These are phyloP conservation scores for Drosophila meridionalis DNA, from an alignment of 2,888 invertebrate genomes.

Conservation along the genomic window DNA sequence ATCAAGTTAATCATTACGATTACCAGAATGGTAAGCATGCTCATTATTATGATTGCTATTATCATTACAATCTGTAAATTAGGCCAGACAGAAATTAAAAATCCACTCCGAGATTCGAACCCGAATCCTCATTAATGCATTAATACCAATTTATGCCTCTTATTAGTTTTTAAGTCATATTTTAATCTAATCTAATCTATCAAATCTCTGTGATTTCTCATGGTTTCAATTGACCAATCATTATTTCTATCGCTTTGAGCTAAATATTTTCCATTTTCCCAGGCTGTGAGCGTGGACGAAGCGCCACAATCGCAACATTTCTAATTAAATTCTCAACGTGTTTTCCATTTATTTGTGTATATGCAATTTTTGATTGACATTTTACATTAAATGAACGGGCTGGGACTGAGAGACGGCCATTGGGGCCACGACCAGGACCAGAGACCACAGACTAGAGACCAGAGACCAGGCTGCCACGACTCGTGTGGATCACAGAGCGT, in stretches of 20 bases:
- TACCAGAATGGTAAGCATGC: background rate
- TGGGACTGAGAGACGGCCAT: slow-evolving; percentile 4
- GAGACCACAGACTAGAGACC: slow-evolving; percentile 8
- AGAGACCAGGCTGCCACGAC: slow-evolving; percentile 14
- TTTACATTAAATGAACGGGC: slow-evolving; percentile 78
- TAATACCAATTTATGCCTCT: background rate
- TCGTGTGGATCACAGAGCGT: slow-evolving; percentile 67
- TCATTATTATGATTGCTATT: background rate
- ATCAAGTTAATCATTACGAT: background rate
- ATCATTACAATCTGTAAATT: background rate
- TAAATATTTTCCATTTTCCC: slow-evolving; percentile 62
- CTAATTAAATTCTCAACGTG: slow-evolving; percentile 77
- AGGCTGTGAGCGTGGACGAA: slow-evolving; percentile 41
- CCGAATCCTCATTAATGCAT: background rate
- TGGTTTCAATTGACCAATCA: slow-evolving; percentile 64
- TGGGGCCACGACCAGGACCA: slow-evolving; percentile 11
- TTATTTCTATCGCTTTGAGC: slow-evolving; percentile 15
- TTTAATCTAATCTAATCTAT: background rate
- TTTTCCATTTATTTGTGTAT: slow-evolving; percentile 59
- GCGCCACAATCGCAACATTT: slow-evolving; percentile 51
- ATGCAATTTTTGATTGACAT: slow-evolving; percentile 80
- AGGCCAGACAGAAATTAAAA: background rate
- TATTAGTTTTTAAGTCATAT: background rate
- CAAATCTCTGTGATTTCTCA: slow-evolving; percentile 32
- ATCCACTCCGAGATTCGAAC: too few relatives aligned